Evolutionary conservation across 92 coral and sea anemone species (phyloP).

Genomic region (Epizoanthus scotinus): DNA sequence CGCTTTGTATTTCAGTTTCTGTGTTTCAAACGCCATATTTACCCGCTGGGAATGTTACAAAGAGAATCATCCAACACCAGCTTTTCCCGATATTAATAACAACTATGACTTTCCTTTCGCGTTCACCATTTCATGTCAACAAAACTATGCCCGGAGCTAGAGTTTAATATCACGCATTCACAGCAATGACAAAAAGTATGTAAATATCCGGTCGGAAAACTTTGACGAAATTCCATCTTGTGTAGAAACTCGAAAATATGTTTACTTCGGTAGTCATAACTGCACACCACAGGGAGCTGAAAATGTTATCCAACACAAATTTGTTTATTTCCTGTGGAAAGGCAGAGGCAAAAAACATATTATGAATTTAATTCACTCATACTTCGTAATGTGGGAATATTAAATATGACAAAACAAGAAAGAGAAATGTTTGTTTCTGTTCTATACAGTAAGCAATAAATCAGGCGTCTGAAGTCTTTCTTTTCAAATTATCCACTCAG

Average conservation of each 20-base stretch:
- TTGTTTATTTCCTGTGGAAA: not conserved
- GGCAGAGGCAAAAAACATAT: not conserved
- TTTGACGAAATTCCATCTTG: not conserved
- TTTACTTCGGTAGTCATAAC: not conserved
- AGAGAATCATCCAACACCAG: not conserved
- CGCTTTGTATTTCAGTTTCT: not conserved
- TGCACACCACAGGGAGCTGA: not conserved
- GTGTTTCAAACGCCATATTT: not conserved
- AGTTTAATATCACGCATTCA: not conserved
- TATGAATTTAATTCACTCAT: not conserved
- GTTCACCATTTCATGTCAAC: not conserved
- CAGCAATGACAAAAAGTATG: not conserved
- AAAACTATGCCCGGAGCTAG: not conserved
- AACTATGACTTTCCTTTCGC: not conserved
- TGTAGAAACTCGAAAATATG: not conserved
- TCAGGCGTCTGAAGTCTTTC: too few species aligned
- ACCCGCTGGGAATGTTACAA: slow-evolving; percentile 16
- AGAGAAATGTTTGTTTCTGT: too few species aligned
- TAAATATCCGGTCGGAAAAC: not conserved
- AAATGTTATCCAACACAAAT: not conserved
- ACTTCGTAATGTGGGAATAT: not conserved
- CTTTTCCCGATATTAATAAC: not conserved
- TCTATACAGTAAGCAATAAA: too few species aligned
- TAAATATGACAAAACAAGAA: not conserved
- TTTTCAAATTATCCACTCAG: too few species aligned